Evolutionary conservation across 2,113 vertebrate species (phyloP).

Genomic region (Pituophis catenifer): DNA sequence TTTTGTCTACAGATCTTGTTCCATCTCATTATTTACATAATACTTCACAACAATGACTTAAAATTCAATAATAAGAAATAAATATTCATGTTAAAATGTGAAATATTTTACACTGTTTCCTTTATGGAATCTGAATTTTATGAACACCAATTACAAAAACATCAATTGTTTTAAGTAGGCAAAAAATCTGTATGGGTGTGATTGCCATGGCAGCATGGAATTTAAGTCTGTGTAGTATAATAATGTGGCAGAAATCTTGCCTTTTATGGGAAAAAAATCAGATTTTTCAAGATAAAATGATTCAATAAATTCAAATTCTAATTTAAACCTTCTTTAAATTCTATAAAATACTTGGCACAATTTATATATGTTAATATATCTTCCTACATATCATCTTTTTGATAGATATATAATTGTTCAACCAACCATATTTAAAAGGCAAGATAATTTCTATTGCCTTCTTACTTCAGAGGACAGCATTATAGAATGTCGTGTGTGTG

Average conservation of each 20-base stretch:
- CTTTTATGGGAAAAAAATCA: neutral
- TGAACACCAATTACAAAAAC: neutral
- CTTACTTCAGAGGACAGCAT: neutral
- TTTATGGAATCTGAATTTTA: neutral
- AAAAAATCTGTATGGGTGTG: constrained; percentile 16
- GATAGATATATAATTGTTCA: accelerated
- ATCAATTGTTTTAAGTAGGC: neutral
- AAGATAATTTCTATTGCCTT: neutral
- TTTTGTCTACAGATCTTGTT: neutral
- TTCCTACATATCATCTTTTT: neutral
- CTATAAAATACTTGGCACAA: neutral
- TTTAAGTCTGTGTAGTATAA: neutral
- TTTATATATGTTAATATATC: neutral
- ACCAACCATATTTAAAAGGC: neutral
- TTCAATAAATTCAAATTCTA: neutral
- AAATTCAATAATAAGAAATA: neutral
- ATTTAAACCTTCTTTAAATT: neutral
- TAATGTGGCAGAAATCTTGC: neutral
- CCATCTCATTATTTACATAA: neutral
- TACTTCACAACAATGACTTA: neutral
- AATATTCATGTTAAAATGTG: neutral
- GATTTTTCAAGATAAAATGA: neutral
- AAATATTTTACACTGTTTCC: neutral
- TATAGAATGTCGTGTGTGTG: neutral
- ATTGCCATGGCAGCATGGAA: constrained; percentile 9